A percentile compares a stretch with the other conserved stretches of the same genome.
phyloP scores from a whole-genome alignment of 2,113 vertebrate species.

The Psilopogon haemacephalus region DNA sequence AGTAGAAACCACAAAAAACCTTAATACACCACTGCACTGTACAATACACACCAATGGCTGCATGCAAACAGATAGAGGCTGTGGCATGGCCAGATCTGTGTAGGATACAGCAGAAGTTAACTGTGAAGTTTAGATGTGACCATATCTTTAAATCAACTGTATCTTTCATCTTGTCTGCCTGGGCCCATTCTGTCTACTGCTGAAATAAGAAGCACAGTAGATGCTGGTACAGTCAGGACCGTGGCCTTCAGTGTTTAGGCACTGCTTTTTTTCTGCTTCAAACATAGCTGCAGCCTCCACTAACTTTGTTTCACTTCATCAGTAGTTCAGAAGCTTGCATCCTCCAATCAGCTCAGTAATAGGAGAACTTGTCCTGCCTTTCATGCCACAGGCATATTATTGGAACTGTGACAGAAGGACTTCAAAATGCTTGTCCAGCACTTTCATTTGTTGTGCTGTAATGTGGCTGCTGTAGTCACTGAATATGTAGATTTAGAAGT shows the following conservation, averaged over 20 bases:
- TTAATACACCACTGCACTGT: neutral
- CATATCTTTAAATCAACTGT: neutral
- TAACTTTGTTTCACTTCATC: neutral
- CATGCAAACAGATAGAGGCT: neutral
- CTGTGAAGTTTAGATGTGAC: neutral
- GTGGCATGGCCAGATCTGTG: neutral
- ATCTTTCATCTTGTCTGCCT: neutral
- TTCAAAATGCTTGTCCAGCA: slow-evolving; percentile 49
- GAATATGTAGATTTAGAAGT: slow-evolving; percentile 67
- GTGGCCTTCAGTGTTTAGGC: neutral
- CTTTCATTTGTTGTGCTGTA: slow-evolving; percentile 61
- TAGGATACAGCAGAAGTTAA: neutral
- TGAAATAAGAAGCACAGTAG: neutral
- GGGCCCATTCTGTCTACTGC: neutral
- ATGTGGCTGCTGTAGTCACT: slow-evolving; percentile 34
- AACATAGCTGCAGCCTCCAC: neutral
- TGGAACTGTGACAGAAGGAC: neutral
- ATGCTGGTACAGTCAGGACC: neutral
- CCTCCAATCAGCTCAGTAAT: neutral
- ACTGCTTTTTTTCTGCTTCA: neutral
- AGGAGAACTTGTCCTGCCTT: neutral
- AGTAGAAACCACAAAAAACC: neutral
- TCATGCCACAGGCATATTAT: neutral
- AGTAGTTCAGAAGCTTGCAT: neutral
- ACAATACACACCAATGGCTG: too few species aligned